These are phyloP conservation scores for Cacoxenus indagator DNA, from an alignment of 2,888 invertebrate genomes.

Conservation along the genomic window DNA sequence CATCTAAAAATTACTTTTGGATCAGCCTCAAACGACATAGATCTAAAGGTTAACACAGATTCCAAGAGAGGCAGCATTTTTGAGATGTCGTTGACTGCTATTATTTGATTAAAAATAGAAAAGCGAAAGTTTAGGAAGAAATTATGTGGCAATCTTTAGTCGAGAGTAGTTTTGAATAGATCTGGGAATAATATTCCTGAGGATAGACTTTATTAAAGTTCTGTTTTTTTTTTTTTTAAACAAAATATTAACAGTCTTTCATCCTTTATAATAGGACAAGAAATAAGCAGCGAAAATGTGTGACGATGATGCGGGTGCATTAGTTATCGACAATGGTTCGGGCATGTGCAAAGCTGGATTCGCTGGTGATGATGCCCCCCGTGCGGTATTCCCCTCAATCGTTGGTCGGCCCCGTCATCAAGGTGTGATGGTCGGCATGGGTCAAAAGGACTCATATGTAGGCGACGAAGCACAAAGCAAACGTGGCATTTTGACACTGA, in stretches of 20 bases:
- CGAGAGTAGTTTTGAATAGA: no score
- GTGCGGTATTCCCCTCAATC: constrained; percentile 91
- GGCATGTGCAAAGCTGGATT: constrained; percentile 97
- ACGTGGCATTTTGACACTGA: constrained; percentile 93
- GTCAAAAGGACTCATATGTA: constrained; percentile 74
- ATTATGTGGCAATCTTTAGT: no score
- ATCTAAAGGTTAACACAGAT: no score
- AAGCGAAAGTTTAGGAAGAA: no score
- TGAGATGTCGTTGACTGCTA: no score
- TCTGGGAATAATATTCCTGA: no score
- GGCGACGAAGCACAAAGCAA: constrained; percentile 78
- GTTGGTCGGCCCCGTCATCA: constrained; percentile 84
- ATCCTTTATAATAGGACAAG: constrained; percentile 24
- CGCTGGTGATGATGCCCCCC: constrained; percentile 93
- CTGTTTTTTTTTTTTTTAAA: no score
- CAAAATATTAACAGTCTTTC: no score
- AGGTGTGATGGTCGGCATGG: constrained; percentile 97
- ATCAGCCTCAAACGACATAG: not conserved
- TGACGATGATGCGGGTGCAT: constrained; percentile 91
- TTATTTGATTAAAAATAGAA: no score
- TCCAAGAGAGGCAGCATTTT: no score
- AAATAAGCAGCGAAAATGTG: constrained; percentile 75
- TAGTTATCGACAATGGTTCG: constrained; percentile 95
- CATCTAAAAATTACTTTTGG: not conserved
- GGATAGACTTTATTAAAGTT: no score